Percentiles rank a stretch among this genome's conserved stretches.
phyloP scores from a whole-genome alignment of 1,140 invertebrate genomes.

The Eupeodes corollae region DNA sequence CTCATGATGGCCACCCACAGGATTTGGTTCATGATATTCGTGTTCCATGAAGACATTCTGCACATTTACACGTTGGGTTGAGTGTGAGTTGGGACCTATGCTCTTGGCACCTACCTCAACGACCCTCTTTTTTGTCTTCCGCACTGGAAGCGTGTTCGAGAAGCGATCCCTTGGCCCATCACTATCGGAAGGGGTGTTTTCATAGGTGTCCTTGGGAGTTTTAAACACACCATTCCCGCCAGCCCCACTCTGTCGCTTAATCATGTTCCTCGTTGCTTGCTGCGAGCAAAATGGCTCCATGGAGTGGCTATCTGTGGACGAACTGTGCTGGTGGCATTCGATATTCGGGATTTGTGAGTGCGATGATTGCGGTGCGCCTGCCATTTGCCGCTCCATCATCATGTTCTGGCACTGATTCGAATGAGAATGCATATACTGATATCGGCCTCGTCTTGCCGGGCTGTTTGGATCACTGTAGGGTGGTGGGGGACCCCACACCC shows the following conservation, averaged over 20 bases:
- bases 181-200: conserved; percentile 36
- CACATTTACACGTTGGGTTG: conserved; percentile 35
- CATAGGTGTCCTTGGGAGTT: conserved; percentile 35
- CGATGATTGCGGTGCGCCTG: conserved; percentile 10
- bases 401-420: conserved; percentile 8
- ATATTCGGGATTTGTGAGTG: conserved; percentile 25
- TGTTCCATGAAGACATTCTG: conserved; percentile 36
- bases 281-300: conserved; percentile 5
- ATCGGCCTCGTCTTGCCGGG: conserved; percentile 42
- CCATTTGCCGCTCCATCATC: conserved; percentile 1
- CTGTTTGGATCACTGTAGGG: conserved; percentile 62
- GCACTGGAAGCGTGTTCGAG: conserved; percentile 40
- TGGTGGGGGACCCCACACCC: conserved; percentile 60
- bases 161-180: conserved; percentile 37
- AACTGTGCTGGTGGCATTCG: conserved; percentile 17
- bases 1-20: neutral
- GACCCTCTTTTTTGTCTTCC: conserved; percentile 42
- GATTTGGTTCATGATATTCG: conserved; percentile 7
- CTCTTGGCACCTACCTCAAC: conserved; percentile 37
- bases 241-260: conserved; percentile 11
- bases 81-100: conserved; percentile 24
- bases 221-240: conserved; percentile 11
- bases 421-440: conserved; percentile 34
- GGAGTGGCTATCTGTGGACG: conserved; percentile 12
- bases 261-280: conserved; percentile 12